These are phyloP conservation scores for Synergus umbraculus DNA, from an alignment of 2,888 invertebrate species.

Conservation along the genomic window DNA sequence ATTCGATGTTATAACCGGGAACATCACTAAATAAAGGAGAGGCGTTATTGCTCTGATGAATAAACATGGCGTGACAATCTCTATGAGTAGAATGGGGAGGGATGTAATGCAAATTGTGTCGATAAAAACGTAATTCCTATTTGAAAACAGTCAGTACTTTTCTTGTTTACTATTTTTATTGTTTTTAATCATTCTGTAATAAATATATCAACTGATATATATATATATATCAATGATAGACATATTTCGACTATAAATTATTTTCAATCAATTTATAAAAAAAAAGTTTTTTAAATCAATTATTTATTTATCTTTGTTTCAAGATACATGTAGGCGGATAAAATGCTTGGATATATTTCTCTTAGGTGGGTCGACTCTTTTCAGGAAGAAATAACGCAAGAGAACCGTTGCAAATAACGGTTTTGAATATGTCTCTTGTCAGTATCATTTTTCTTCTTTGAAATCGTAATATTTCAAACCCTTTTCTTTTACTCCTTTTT, in stretches of 20 bases:
- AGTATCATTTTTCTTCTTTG: neutral
- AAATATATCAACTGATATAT: too few relatives aligned
- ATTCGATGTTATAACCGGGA: neutral
- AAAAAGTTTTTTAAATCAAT: too few relatives aligned
- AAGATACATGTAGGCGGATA: neutral
- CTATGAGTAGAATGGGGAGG: neutral
- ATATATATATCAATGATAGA: too few relatives aligned
- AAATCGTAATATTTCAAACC: neutral
- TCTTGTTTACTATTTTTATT: too few relatives aligned
- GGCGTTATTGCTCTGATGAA: constrained; percentile 31
- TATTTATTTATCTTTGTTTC: too few relatives aligned
- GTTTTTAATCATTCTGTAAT: too few relatives aligned
- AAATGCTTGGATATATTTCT: neutral
- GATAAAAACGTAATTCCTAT: neutral
- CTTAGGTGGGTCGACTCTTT: neutral
- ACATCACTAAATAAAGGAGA: constrained; percentile 21
- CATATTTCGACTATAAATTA: too few relatives aligned
- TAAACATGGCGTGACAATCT: constrained; percentile 26
- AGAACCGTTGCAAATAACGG: constrained; percentile 6
- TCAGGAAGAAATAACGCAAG: neutral
- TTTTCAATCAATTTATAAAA: too few relatives aligned
- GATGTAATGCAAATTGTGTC: constrained; percentile 20
- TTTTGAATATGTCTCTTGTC: neutral
- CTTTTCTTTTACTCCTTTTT: too few relatives aligned
- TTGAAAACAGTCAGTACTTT: too few relatives aligned